phyloP scores from a whole-genome alignment of 2,797 vertebrate genomes.

The Cottoperca gobio region DNA sequence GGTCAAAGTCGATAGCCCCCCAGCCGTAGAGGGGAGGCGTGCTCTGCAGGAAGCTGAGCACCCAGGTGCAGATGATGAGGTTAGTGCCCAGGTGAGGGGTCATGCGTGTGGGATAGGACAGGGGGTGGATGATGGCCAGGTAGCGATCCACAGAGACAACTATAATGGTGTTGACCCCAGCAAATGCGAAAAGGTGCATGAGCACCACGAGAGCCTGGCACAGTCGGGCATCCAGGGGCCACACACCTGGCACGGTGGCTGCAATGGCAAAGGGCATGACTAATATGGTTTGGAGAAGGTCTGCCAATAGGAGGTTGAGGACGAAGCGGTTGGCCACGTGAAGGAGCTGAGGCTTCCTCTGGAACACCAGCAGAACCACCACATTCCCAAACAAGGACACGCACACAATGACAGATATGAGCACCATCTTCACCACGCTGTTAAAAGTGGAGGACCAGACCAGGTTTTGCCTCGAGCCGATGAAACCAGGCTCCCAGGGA shows the following conservation, averaged over 20 bases:
- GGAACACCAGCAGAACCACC: slow-evolving; percentile 89
- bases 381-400: slow-evolving; percentile 89
- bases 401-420: slow-evolving; percentile 87
- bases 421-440: slow-evolving; percentile 83
- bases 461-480: slow-evolving; percentile 9
- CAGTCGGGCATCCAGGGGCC: slow-evolving; percentile 88
- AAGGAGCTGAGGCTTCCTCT: slow-evolving; percentile 91
- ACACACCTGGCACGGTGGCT: slow-evolving; percentile 86
- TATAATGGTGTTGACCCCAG: slow-evolving; percentile 91
- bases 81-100: slow-evolving; percentile 88
- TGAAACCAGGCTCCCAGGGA: slow-evolving; percentile 69
- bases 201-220: slow-evolving; percentile 91
- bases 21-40: slow-evolving; percentile 91
- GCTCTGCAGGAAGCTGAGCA: slow-evolving; percentile 89
- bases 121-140: slow-evolving; percentile 92
- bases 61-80: slow-evolving; percentile 90
- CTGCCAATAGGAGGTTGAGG: slow-evolving; percentile 91
- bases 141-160: slow-evolving; percentile 92
- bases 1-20: slow-evolving; percentile 89
- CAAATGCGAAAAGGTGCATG: slow-evolving; percentile 93
- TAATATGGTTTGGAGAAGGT: slow-evolving; percentile 89
- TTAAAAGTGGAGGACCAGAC: slow-evolving; percentile 68
- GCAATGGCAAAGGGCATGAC: slow-evolving; percentile 92
- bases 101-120: slow-evolving; percentile 92
- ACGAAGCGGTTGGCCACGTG: slow-evolving; percentile 93